Evolutionary conservation across 2,113 vertebrate genomes (phyloP), one percentile per base, ranked within the genome.

Genomic region (Alethe diademata): DNA sequence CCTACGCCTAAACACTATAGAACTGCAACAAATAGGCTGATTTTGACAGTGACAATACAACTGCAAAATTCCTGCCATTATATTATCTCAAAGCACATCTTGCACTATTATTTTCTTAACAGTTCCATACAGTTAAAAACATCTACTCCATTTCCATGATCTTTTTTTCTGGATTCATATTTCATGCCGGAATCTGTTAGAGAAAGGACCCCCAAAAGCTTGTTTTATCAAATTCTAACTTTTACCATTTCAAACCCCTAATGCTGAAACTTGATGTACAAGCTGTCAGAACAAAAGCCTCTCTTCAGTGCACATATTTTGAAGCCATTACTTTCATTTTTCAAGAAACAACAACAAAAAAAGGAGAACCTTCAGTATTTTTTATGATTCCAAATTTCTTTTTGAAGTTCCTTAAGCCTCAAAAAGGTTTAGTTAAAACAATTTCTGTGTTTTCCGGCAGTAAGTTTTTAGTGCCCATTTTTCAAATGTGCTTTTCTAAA

Each of bases 171-270:
- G 28, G 65, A 86, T 74, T 64, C 61, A 53, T 11, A 36, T 9
- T 5, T 38, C 76, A 73, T 53, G 13, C 28, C 72, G 16, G 51
- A 67, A 71, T 69, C 24, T 84, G 78, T 67, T 19, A 56, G 43
- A 64, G 24, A 74, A 69, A 3, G 17, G 72, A 75, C 22, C 70
- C 65, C 87, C 61, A 80, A 88, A 80, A 93, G 58, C 58, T 79
- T 88, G 51, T 73, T 97, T 90, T 78, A 96, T 80, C 53, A 78
- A 90, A 90, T 88, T 88, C 60, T 82, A 60, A 92, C 40, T 95
- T 78, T 78, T 64, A 86, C 72, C 73, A 66, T 95, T 95, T 92
- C 87, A 90, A 81, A 89, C 80, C 57, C 75, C 83, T 86, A 87
- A 66, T 14, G n/a, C 70, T 67, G 57, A 95, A 91, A 93, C 65